These are phyloP conservation scores for Ceratosolen fusciceps DNA, from an alignment of 1,140 invertebrate genomes.

Conservation along the genomic window DNA sequence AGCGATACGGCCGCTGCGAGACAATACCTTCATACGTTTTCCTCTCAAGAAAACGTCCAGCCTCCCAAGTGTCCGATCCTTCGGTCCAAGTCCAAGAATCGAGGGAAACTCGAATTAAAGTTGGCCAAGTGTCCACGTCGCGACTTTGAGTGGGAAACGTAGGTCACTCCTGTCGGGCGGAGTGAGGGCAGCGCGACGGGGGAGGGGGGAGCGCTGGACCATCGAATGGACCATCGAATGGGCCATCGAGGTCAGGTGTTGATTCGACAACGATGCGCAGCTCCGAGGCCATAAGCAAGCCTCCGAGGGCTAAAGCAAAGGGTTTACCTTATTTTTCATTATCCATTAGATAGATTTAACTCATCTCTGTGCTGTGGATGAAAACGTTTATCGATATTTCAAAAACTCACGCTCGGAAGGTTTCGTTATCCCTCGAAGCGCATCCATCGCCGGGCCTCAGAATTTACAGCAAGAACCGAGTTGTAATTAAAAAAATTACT, in stretches of 20 bases:
- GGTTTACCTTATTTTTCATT: no score
- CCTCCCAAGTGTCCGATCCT: constrained; percentile 38
- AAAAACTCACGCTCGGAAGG: no score
- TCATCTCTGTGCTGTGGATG: no score
- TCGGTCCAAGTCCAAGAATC: background rate
- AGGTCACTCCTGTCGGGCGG: no score
- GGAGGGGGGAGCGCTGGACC: background rate
- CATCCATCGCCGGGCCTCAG: no score
- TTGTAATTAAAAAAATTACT: no score
- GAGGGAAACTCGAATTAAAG: constrained; percentile 58
- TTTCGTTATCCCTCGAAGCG: no score
- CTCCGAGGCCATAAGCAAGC: background rate
- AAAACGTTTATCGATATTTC: no score
- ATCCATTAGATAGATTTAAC: no score
- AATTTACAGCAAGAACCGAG: no score
- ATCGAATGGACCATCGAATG: constrained; percentile 14
- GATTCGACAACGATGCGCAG: constrained; percentile 61
- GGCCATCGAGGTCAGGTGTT: constrained; percentile 32
- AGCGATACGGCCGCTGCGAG: background rate
- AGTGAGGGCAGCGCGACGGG: background rate
- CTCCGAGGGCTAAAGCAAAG: no score
- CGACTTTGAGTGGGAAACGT: constrained; percentile 30
- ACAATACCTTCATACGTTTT: constrained; percentile 11
- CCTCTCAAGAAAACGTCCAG: constrained; percentile 28
- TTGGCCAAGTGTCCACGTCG: constrained; percentile 41